These are phyloP conservation scores for Heliornis fulica DNA, from an alignment of 2,113 vertebrate species.

Conservation along the genomic window DNA sequence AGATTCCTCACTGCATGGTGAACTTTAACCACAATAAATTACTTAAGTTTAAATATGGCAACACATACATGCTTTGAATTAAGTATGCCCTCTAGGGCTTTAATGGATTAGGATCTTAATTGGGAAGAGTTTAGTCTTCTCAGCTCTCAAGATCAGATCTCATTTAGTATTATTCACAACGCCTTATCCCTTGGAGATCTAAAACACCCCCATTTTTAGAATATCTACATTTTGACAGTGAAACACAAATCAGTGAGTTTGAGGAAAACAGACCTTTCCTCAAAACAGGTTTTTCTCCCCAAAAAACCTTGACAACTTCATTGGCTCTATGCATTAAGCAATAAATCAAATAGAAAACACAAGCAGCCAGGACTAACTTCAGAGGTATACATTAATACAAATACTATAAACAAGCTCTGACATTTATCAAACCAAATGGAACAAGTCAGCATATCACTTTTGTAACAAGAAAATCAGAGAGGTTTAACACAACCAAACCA, in stretches of 20 bases:
- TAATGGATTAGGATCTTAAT: conserved; percentile 35
- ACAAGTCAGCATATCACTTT: background rate
- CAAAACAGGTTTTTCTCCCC: background rate
- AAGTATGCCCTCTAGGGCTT: conserved; percentile 23
- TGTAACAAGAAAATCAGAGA: background rate
- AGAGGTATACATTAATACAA: background rate
- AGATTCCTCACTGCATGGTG: background rate
- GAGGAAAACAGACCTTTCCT: background rate
- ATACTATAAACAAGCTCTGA: background rate
- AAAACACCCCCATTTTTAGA: background rate
- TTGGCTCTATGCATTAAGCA: background rate
- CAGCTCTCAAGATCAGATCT: conserved; percentile 5
- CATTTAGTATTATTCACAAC: background rate
- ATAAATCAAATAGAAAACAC: background rate
- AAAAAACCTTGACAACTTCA: background rate
- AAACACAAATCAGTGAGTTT: background rate
- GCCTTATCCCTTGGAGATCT: background rate
- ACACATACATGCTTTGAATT: conserved; percentile 12
- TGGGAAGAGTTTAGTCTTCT: conserved; percentile 38
- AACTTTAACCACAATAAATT: background rate
- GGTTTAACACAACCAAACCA: background rate
- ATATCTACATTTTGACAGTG: background rate
- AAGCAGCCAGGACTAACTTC: background rate
- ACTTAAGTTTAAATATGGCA: background rate
- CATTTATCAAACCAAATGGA: background rate